Evolutionary conservation across 1,140 invertebrate species (phyloP).

Genomic region (Anoplophora glabripennis): DNA sequence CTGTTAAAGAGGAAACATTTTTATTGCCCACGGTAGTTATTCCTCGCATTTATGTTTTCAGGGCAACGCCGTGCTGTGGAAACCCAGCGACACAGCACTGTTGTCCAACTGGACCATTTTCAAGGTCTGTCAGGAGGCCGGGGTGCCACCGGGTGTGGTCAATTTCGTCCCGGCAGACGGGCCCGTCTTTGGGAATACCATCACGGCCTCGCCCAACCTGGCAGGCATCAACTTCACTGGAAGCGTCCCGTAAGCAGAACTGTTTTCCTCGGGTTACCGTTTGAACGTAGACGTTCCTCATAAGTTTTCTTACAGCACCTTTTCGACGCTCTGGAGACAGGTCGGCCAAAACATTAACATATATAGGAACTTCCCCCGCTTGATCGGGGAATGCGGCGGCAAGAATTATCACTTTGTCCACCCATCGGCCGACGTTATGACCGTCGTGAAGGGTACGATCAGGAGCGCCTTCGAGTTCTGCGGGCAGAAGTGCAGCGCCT

Average conservation of each 20-base stretch:
- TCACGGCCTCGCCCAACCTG: constrained; percentile 81
- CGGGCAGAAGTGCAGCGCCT: constrained; percentile 99
- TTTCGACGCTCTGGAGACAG: constrained; percentile 89
- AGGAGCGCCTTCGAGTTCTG: constrained; percentile 92
- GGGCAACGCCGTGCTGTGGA: constrained; percentile 96
- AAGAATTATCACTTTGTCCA: constrained; percentile 99
- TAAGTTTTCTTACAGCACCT: constrained; percentile 66
- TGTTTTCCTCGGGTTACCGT: not conserved
- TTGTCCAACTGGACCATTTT: constrained; percentile 95
- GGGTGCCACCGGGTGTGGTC: constrained; percentile 92
- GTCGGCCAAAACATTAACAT: constrained; percentile 85
- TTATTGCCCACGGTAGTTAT: too few relatives aligned
- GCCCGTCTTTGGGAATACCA: constrained; percentile 89
- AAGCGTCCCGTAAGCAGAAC: constrained; percentile 76
- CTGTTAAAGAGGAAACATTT: too few relatives aligned
- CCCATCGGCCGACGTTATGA: constrained; percentile 79
- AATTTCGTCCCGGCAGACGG: constrained; percentile 96
- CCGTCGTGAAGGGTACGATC: constrained; percentile 82
- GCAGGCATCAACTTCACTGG: constrained; percentile 97
- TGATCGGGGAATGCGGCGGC: constrained; percentile 96
- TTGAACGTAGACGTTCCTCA: not conserved
- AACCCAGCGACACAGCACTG: constrained; percentile 96
- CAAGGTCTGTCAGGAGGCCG: constrained; percentile 89
- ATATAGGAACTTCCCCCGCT: constrained; percentile 88
- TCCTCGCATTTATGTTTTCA: constrained; percentile 46